Evolutionary conservation across 2,113 vertebrate species (phyloP), one percentile per base, ranked within the genome.

Genomic region (Ceyx cyanopectus): DNA sequence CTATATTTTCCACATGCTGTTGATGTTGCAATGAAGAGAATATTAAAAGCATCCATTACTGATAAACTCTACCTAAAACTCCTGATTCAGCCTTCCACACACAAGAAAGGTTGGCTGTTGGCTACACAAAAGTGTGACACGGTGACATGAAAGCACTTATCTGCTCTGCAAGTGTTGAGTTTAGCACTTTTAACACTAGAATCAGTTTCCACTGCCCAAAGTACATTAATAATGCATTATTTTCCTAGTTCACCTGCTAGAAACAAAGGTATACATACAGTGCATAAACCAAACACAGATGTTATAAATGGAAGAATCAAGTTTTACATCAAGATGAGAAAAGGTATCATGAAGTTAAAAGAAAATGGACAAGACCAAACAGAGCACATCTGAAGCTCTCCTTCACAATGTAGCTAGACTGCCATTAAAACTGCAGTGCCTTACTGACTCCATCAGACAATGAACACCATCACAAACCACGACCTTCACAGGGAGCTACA

Each of bases 1-100:
- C 82, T 80, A 77, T 68, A 87, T 96, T 93, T 92, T 92, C 80
- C 80, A 93, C 85, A 93, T 85, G 68, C 45, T 91, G 77, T 95
- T 93, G 90, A 95, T 5, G 10, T 56, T 90, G 67, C 72, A 95
- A 81, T 89, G 93, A 87, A 86, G 70, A 82, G 48, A 79, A 61
- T 79, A 90, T 43, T 46, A 86, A 88, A 77, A 90, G 32, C 50
- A 68, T 7, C 29, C 60, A 74, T 92, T 86, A 78, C 12, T 87
- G 74, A 95, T 90, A 94, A 95, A 95, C n/a, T 70, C 72, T 84
- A 89, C 75, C 43, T 77, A 92, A 93, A 92, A 67, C 53, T 61
- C 75, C 61, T 66, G 43, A 72, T 87, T 67, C 40, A 67, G 83
- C 63, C 88, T 94, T 91, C 48, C 86, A 78, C 80, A 24, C 54